Percentiles rank a stretch among this genome's conserved stretches.
phyloP scores from a whole-genome alignment of 2,113 vertebrate species.

The Oryctolagus cuniculus region DNA sequence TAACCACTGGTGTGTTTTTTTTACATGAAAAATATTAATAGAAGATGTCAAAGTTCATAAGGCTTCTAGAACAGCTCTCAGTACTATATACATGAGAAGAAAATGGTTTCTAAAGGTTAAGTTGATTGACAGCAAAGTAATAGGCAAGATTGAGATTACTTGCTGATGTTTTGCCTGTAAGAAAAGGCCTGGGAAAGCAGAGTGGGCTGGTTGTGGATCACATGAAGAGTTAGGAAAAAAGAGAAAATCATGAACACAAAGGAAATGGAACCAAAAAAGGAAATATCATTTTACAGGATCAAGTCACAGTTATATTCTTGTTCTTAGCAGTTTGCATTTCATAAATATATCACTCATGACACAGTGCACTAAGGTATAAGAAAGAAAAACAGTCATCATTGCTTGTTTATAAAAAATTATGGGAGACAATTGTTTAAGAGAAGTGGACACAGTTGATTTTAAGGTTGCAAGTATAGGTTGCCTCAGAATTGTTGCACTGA shows the following conservation, averaged over 20 bases:
- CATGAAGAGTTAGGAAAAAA: background rate
- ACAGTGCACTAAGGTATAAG: background rate
- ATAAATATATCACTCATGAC: background rate
- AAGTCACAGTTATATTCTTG: background rate
- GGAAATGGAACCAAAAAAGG: background rate
- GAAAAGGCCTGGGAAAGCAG: background rate
- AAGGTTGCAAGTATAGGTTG: background rate
- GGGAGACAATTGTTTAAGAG: background rate
- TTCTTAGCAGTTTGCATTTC: background rate
- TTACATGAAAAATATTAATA: conserved; percentile 10
- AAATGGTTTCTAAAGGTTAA: background rate
- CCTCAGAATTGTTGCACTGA: background rate
- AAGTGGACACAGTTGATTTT: background rate
- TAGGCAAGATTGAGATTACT: background rate
- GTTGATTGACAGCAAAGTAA: background rate
- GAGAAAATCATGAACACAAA: background rate
- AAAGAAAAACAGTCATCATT: background rate
- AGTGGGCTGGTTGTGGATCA: background rate
- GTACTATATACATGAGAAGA: background rate
- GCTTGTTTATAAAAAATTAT: background rate
- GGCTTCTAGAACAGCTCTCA: background rate
- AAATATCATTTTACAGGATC: background rate
- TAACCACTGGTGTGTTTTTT: conserved; percentile 8
- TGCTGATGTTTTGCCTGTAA: background rate
- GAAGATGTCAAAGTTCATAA: background rate